Conservation (phyloP, 2,888 invertebrate genomes). For the Embidobia sp. region DNA sequence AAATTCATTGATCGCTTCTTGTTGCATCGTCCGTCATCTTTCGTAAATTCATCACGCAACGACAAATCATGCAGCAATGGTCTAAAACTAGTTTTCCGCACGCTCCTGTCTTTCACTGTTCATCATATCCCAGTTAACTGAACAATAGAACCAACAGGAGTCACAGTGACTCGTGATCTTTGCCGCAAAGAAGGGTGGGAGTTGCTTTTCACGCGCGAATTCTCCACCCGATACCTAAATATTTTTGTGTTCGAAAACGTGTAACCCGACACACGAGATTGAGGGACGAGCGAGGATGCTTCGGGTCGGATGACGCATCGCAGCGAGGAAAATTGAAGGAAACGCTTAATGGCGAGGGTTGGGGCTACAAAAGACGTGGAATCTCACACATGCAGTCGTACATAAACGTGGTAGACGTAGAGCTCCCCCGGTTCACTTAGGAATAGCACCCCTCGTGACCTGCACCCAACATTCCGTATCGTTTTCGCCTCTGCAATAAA, state of each 20-base stretch:
- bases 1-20: conserved; percentile 2
- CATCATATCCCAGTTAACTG: conserved; percentile 19
- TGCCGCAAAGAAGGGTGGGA: not conserved
- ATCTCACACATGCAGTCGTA: conserved; percentile 19
- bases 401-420: conserved; percentile 21
- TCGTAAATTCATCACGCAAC: conserved; percentile 22
- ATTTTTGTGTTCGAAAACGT: conserved; percentile 41
- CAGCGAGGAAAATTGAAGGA: conserved; percentile 44
- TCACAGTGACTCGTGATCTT: conserved; percentile 39
- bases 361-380: conserved; percentile 27
- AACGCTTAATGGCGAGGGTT: conserved; percentile 45
- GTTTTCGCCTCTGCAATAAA: too few species aligned
- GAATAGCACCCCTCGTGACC: conserved; percentile 33
- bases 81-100: conserved; percentile 23
- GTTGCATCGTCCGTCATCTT: conserved; percentile 21
- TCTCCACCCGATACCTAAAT: conserved; percentile 22
- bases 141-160: conserved; percentile 23
- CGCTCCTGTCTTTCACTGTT: conserved; percentile 7
- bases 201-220: conserved; percentile 12
- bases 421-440: conserved; percentile 6
- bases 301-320: conserved; percentile 44
- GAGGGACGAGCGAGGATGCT: conserved; percentile 27
- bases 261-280: conserved; percentile 37
- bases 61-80: conserved; percentile 30
- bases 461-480: too few species aligned